A percentile compares a stretch with the other conserved stretches of the same genome.
Conservation (phyloP, 1,140 invertebrate species). For the Drosophila sp. region DNA sequence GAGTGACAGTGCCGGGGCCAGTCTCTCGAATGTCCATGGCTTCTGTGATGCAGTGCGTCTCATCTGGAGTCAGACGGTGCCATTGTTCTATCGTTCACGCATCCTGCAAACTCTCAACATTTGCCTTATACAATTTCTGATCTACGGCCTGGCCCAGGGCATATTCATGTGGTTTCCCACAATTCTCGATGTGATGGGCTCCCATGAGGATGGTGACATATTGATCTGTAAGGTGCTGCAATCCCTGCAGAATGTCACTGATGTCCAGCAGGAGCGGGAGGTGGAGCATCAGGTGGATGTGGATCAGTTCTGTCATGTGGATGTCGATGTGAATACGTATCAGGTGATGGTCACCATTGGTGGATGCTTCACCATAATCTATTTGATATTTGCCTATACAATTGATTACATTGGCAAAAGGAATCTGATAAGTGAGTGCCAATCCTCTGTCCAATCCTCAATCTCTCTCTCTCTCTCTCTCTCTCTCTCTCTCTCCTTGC, state of each 20-base stretch:
- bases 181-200: slow-evolving; percentile 67
- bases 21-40: slow-evolving; percentile 58
- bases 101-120: slow-evolving; percentile 85
- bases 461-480: neutral
- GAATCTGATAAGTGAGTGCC: slow-evolving; percentile 69
- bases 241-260: slow-evolving; percentile 9
- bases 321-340: slow-evolving; percentile 54
- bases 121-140: slow-evolving; percentile 84
- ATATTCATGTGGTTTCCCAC: slow-evolving; percentile 83
- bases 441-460: neutral
- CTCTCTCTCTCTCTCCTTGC: neutral
- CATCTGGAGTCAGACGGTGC: slow-evolving; percentile 83
- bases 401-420: slow-evolving; percentile 71
- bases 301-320: slow-evolving; percentile 35
- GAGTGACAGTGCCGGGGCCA: slow-evolving; percentile 45
- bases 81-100: slow-evolving; percentile 84
- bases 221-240: slow-evolving; percentile 56
- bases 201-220: neutral
- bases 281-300: slow-evolving; percentile 5
- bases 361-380: slow-evolving; percentile 60
- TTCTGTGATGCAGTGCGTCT: slow-evolving; percentile 65
- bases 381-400: slow-evolving; percentile 71
- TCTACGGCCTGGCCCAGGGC: slow-evolving; percentile 82
- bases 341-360: slow-evolving; percentile 74
- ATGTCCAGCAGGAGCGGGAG: neutral